Evolutionary conservation across 2,888 invertebrate species (phyloP), one percentile per base, ranked within the genome.

Genomic region (Drosophila peninsularis): DNA sequence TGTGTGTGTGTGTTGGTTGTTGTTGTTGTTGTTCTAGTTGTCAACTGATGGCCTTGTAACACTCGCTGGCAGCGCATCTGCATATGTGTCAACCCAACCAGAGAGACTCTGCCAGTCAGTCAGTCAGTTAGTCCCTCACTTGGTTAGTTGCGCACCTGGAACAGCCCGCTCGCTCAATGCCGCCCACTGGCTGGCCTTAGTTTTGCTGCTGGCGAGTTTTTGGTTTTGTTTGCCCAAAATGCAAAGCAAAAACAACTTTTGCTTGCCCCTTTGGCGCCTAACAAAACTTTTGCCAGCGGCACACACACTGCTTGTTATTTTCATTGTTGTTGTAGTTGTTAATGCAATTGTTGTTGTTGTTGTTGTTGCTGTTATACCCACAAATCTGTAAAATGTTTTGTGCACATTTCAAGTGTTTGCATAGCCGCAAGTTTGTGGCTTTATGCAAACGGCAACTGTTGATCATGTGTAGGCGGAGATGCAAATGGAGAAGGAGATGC

Each of bases 1-100:
- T 5, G 5, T n/a, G n/a, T 24, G 3, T 10, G 3, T 19, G 3
- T 61, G 21, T 45, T 54, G 42, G 14, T 47, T 27, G 7, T 4
- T 42, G 62, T 60, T 77, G 50, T 57, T 55, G 60, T 27, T 52
- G 39, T 45, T 61, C 62, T 57, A 55, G 42, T 62, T 71, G 61
- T 62, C 73, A 66, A 67, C 37, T 39, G 54, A 37, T 94, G 81
- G 71, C 89, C 89, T 88, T 82, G 82, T 71, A 75, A 77, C 74
- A 71, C 67, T 79, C 61, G 39, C 61, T 60, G 45, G 47, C 36
- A 49, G 9, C 49, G 67, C 65, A 62, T 55, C 52, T 63, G 63
- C 60, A 78, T 55, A 36, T 60, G 62, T 70, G 55, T 41, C 70
- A 70, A 39, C 49, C 55, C 55, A 72, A 66, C 9, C 30, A 17